A percentile compares a stretch with the other conserved stretches of the same genome.
Evolutionary conservation across 1,140 invertebrate species (phyloP).

Genomic region (Trigoniulus corallinus): DNA sequence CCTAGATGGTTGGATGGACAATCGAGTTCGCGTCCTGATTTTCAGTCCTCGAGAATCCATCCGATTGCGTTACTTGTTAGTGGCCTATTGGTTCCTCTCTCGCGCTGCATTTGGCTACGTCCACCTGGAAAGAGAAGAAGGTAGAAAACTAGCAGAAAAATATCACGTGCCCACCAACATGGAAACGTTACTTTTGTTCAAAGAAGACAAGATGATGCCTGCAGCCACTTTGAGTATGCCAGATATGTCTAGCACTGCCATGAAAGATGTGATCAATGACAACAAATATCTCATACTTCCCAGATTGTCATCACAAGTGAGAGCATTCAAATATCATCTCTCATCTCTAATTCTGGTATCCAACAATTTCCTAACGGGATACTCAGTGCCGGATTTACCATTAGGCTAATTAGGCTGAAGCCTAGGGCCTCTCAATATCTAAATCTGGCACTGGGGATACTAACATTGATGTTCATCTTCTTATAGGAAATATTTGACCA

Average conservation of each 20-base stretch:
- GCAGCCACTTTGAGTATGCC: constrained; percentile 70
- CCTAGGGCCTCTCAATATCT: no score
- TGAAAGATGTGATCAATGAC: constrained; percentile 70
- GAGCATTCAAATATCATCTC: neutral
- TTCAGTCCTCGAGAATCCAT: constrained; percentile 60
- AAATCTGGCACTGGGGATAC: no score
- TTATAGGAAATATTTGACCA: constrained; percentile 52
- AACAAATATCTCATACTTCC: constrained; percentile 81
- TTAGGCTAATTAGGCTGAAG: no score
- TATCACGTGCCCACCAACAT: constrained; percentile 57
- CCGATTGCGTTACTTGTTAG: constrained; percentile 67
- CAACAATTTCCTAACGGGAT: neutral
- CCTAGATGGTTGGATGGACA: constrained; percentile 74
- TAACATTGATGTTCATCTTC: constrained; percentile 7
- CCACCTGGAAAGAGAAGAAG: constrained; percentile 36
- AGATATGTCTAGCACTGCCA: constrained; percentile 66
- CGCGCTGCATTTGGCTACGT: constrained; percentile 73
- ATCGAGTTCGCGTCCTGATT: constrained; percentile 72
- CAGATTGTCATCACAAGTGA: constrained; percentile 74
- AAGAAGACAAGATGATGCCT: constrained; percentile 64
- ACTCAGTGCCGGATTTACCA: no score
- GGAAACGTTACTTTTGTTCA: constrained; percentile 77
- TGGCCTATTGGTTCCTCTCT: constrained; percentile 67
- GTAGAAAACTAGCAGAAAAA: constrained; percentile 32
- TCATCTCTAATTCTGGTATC: neutral